A percentile compares a stretch with the other conserved stretches of the same genome.
These are phyloP conservation scores for Myathropa florea DNA, from an alignment of 2,888 invertebrate genomes.

Conservation along the genomic window DNA sequence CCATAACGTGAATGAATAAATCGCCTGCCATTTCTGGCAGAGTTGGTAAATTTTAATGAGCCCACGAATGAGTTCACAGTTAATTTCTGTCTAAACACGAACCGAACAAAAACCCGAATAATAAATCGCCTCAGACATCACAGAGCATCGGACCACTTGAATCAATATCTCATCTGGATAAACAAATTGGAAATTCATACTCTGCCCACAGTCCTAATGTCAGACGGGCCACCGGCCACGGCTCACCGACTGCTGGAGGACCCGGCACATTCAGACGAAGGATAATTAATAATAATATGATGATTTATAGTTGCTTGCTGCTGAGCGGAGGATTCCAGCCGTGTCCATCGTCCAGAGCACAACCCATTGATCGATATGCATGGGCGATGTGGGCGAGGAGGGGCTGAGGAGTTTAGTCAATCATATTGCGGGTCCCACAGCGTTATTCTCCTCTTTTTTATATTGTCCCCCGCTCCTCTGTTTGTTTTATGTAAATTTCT, in stretches of 20 bases:
- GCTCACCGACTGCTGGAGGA: background rate
- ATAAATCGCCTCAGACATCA: slow-evolving; percentile 26
- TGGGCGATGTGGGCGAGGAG: background rate
- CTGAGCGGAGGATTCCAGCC: background rate
- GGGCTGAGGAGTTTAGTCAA: slow-evolving; percentile 9
- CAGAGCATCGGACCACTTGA: slow-evolving; percentile 20
- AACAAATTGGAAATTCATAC: slow-evolving; percentile 23
- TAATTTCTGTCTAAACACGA: background rate
- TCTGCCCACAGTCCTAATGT: background rate
- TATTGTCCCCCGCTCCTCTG: background rate
- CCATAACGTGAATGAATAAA: slow-evolving; percentile 7
- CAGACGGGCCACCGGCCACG: background rate
- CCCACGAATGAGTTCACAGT: slow-evolving; percentile 20
- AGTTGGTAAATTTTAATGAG: slow-evolving; percentile 12
- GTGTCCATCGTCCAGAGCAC: too few relatives aligned
- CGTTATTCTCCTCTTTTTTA: slow-evolving; percentile 21
- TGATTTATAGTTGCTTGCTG: slow-evolving; percentile 13
- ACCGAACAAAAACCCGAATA: slow-evolving; percentile 11
- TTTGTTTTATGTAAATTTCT: slow-evolving; percentile 35
- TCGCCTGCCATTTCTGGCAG: background rate
- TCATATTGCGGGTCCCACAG: slow-evolving; percentile 9
- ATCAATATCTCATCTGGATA: slow-evolving; percentile 42
- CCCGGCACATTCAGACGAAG: background rate
- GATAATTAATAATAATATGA: slow-evolving; percentile 46
- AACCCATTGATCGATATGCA: slow-evolving; percentile 11